phyloP scores from a whole-genome alignment of 2,113 vertebrate genomes.

The Aptenodytes patagonicus region DNA sequence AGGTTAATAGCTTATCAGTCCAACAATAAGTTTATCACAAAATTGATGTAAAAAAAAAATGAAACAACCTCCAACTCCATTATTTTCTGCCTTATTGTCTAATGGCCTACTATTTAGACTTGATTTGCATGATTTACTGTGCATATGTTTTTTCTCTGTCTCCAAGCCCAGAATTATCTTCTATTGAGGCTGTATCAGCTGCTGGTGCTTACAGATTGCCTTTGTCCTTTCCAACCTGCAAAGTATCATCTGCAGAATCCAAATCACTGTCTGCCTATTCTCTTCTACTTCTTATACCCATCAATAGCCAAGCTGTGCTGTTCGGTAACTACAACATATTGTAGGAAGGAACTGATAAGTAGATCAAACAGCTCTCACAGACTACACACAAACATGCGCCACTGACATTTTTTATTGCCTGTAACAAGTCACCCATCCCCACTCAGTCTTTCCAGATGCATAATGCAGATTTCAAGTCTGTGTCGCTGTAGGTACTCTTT shows the following conservation, averaged over 20 bases:
- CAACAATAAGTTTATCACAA: background rate
- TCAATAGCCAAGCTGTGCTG: conserved; percentile 49
- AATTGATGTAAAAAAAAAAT: background rate
- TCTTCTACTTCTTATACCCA: conserved; percentile 39
- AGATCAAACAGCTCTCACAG: conserved; percentile 54
- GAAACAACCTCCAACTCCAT: background rate
- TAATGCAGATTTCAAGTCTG: conserved; percentile 36
- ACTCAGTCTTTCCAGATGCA: background rate
- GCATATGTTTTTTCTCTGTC: conserved; percentile 3
- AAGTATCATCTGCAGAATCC: conserved; percentile 61
- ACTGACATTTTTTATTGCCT: conserved; percentile 34
- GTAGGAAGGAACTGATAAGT: conserved; percentile 61
- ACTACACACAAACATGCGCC: conserved; percentile 22
- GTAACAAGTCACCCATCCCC: conserved; percentile 37
- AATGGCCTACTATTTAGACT: background rate
- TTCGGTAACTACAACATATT: conserved; percentile 37
- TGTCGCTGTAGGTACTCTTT: background rate
- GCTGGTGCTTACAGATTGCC: conserved; percentile 33
- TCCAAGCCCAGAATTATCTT: conserved; percentile 54
- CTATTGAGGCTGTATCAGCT: conserved; percentile 42
- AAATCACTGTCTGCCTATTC: conserved; percentile 52
- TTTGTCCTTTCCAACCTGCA: conserved; percentile 66
- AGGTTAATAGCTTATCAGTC: background rate
- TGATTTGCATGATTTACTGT: conserved; percentile 51
- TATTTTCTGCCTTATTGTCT: conserved; percentile 23